Base-by-base conservation (phyloP, 2,888 invertebrate genomes). In the Eupithecia dodoneata region DNA sequence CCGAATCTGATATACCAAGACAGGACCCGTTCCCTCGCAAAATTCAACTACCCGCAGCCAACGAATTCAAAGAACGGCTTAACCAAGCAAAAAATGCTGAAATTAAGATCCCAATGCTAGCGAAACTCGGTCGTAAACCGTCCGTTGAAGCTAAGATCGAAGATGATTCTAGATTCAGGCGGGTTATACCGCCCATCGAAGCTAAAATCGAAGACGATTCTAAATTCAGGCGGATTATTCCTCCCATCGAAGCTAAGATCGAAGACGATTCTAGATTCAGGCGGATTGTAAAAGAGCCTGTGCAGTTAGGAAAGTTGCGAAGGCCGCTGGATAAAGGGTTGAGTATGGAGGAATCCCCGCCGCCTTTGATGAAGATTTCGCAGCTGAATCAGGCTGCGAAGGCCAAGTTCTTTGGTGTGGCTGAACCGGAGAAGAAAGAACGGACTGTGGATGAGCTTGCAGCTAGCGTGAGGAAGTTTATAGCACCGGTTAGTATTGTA, bases 391-490 rank as follows among this genome's bases (percentile, higher is more conserved):
- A 92, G 77, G 92, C 88, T 2, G 94, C 94, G 6, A 94, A 94
- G 86, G 93, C 93, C 74, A 94, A 91, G 85, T 94, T 94, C 90
- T 94, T 94, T 74, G 95, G 94, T 0, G 76, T 94, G 3, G 52
- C 52, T 15, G 94, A 93, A 9, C 77, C 86, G 2, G 82, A 82
- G 47, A 93, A 92, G 86, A 92, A 91, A 75, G 94, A 92, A 81
- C 93, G 90, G 81, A 94, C 84, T 72, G 87, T 94, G 9, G 94
- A 95, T 67, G 94, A 94, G 80, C 80, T 94, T 72, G 86, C 93
- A 0, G 94, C 94, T 44, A 93, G 94, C 67, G 94, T 95, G 9
- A 90, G 94, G 85, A 94, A 92, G 83, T 95, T 92, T 86, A 93
- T 94, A 87, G 93, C 94, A 80, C 92, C 93, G 82, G 94, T 94